These are phyloP conservation scores for Glaucomys volans DNA, from an alignment of 2,113 vertebrate species.

Conservation along the genomic window DNA sequence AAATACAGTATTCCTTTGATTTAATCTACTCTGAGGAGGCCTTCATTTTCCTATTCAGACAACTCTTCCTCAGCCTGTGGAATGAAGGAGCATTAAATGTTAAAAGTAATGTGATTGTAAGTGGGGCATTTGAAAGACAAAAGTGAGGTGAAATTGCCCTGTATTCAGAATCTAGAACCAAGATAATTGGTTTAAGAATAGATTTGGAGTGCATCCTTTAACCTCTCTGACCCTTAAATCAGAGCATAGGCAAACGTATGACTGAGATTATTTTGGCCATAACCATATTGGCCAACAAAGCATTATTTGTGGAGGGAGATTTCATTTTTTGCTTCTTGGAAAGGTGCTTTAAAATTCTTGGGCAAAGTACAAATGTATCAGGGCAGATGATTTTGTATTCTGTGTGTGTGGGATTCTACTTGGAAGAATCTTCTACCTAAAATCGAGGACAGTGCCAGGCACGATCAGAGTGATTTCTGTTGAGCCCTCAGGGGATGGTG, in stretches of 20 bases:
- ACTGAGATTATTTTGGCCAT: conserved; percentile 24
- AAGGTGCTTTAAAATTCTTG: conserved; percentile 66
- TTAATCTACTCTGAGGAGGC: background rate
- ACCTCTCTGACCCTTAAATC: background rate
- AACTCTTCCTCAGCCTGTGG: background rate
- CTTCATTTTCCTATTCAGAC: background rate
- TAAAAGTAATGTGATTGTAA: conserved; percentile 20
- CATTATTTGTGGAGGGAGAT: conserved; percentile 39
- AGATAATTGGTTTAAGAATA: conserved; percentile 29
- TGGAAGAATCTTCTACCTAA: conserved; percentile 38
- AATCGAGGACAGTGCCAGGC: background rate
- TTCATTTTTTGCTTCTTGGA: conserved; percentile 64
- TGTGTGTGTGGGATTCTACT: conserved; percentile 24
- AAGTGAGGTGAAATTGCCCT: background rate
- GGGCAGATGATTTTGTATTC: conserved; percentile 59
- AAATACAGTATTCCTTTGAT: background rate
- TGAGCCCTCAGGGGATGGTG: background rate
- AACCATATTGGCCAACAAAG: background rate
- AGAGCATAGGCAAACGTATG: background rate
- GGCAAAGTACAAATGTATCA: conserved; percentile 31
- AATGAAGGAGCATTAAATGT: background rate
- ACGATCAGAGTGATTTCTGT: background rate
- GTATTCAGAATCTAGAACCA: conserved; percentile 13
- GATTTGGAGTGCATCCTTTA: background rate
- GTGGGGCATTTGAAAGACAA: background rate